phyloP scores from a whole-genome alignment of 1,140 invertebrate species.

The Ptiloglossa arizonensis region DNA sequence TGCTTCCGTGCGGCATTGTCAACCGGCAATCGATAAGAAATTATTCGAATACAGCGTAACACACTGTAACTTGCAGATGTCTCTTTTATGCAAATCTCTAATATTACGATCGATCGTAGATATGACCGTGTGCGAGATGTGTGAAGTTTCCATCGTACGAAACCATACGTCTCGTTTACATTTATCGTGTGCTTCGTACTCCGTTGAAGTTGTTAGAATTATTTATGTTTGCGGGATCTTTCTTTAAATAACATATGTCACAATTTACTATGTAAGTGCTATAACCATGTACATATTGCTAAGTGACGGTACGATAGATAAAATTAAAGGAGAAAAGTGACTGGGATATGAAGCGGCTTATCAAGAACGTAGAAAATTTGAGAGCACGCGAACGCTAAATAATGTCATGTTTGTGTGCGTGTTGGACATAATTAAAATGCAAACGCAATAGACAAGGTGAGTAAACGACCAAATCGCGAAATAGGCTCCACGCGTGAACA shows the following conservation, averaged over 20 bases:
- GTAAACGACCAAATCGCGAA: not conserved
- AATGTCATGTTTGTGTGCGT: not conserved
- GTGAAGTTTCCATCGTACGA: not conserved
- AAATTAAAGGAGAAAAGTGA: not conserved
- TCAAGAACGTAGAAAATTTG: not conserved
- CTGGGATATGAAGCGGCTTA: not conserved
- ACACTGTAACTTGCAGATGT: not conserved
- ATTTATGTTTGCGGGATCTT: not conserved
- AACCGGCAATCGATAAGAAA: not conserved
- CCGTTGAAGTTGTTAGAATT: not conserved
- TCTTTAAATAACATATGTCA: not conserved
- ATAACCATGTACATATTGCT: not conserved
- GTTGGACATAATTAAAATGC: not conserved
- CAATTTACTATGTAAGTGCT: not conserved
- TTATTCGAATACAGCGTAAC: not conserved
- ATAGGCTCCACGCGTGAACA: not conserved
- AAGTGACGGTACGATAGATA: not conserved
- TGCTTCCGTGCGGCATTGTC: constrained; percentile 11
- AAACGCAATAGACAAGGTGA: not conserved
- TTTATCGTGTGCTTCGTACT: not conserved
- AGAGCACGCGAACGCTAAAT: not conserved
- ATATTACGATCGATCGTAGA: not conserved
- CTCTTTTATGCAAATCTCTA: not conserved
- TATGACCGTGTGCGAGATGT: not conserved
- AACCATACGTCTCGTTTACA: not conserved